Evolutionary conservation across 1,140 invertebrate genomes (phyloP).

Genomic region (Polyergus mexicanus): DNA sequence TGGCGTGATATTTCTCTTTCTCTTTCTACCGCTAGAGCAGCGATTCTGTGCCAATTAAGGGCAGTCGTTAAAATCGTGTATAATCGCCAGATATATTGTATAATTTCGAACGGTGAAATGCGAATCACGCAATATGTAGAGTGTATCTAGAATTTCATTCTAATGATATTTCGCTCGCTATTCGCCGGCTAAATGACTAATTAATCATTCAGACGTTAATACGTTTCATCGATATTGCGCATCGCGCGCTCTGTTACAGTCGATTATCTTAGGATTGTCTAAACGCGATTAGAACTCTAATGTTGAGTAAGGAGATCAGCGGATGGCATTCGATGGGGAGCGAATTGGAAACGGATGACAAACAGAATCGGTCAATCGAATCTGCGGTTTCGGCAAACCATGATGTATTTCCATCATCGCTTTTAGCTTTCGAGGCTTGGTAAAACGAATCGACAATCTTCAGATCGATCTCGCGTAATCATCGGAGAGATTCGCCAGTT

Average conservation of each 20-base stretch:
- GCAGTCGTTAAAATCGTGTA: slow-evolving; percentile 41
- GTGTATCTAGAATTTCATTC: slow-evolving; percentile 54
- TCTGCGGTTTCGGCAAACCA: slow-evolving; percentile 26
- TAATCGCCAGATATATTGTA: neutral
- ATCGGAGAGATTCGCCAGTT: neutral
- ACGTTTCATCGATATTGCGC: neutral
- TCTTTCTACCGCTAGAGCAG: neutral
- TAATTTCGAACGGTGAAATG: neutral
- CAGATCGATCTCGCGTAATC: neutral
- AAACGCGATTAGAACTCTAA: slow-evolving; percentile 37
- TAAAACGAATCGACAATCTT: slow-evolving; percentile 43
- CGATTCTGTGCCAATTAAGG: slow-evolving; percentile 53
- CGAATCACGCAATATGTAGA: neutral
- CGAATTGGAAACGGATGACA: slow-evolving; percentile 47
- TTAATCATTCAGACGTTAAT: slow-evolving; percentile 42
- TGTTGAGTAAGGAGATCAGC: slow-evolving; percentile 32
- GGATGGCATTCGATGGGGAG: neutral
- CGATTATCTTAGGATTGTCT: slow-evolving; percentile 50
- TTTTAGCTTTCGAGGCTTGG: slow-evolving; percentile 3
- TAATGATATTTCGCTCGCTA: slow-evolving; percentile 22
- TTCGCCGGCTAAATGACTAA: slow-evolving; percentile 10
- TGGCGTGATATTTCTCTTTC: neutral
- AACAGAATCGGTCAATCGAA: slow-evolving; percentile 45
- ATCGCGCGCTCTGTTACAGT: slow-evolving; percentile 21
- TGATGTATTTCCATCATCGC: slow-evolving; percentile 6